Evolutionary conservation across 2,797 vertebrate species (phyloP).

Genomic region (Phoebastria nigripes): DNA sequence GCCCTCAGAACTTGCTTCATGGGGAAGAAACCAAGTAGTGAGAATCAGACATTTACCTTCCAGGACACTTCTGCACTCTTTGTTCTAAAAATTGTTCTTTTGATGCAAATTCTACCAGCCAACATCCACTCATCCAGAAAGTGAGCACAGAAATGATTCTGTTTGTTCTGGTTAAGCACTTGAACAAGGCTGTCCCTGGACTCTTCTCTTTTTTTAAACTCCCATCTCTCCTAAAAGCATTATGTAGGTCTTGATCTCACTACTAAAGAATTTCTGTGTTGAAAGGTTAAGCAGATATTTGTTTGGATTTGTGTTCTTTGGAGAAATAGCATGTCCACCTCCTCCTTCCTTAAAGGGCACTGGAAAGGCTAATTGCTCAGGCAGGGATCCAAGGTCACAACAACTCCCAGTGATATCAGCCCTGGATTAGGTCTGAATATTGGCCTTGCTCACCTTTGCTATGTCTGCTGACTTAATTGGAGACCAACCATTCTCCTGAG

Average conservation of each 20-base stretch:
- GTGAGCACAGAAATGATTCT: neutral
- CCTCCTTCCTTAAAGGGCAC: neutral
- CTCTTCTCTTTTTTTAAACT: neutral
- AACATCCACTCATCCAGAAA: neutral
- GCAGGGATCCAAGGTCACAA: neutral
- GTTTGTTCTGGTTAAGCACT: neutral
- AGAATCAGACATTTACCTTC: neutral
- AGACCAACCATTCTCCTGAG: neutral
- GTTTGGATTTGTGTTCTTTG: conserved; percentile 40
- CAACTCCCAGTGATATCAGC: neutral
- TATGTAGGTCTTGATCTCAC: neutral
- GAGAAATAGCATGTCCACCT: neutral
- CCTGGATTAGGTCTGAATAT: neutral
- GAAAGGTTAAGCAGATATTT: conserved; percentile 40
- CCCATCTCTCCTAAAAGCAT: neutral
- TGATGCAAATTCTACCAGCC: conserved; percentile 8
- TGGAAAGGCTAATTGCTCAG: neutral
- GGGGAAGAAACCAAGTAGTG: neutral
- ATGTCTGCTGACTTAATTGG: neutral
- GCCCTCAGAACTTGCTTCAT: neutral
- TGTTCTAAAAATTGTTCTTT: conserved; percentile 18
- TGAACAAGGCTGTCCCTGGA: neutral
- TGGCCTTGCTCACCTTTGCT: neutral
- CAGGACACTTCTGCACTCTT: neutral
- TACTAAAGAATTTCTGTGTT: conserved; percentile 1